A percentile compares a stretch with the other conserved stretches of the same genome.
Evolutionary conservation across 92 coral and sea anemone genomes (phyloP).

Genomic region (Siderastrea radians): DNA sequence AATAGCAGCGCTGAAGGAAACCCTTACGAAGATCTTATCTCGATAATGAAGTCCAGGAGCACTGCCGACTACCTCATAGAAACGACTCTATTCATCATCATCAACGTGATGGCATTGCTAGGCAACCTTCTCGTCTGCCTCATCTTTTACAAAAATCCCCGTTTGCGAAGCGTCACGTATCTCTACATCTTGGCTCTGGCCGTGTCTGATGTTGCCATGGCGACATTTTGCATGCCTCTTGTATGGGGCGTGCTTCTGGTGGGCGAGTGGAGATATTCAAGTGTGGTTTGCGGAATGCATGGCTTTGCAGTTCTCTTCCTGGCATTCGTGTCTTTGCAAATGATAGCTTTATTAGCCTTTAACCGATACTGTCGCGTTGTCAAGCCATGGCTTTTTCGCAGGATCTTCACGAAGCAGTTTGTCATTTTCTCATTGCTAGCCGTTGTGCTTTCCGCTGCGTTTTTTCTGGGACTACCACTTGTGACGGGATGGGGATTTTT

Average conservation of each 20-base stretch:
- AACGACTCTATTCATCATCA: constrained; percentile 22
- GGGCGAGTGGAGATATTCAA: constrained; percentile 63
- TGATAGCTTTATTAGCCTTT: constrained; percentile 61
- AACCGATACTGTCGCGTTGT: constrained; percentile 70
- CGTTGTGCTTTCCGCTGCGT: constrained; percentile 44
- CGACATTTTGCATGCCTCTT: constrained; percentile 68
- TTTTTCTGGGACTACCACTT: constrained; percentile 57
- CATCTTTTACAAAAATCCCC: constrained; percentile 54
- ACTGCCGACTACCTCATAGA: constrained; percentile 14
- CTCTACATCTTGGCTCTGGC: constrained; percentile 66
- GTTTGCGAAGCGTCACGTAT: constrained; percentile 58
- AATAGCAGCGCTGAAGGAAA: not conserved
- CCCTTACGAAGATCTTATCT: constrained; percentile 9
- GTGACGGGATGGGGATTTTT: constrained; percentile 58
- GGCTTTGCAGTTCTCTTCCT: constrained; percentile 65
- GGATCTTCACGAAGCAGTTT: constrained; percentile 56
- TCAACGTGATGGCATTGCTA: constrained; percentile 54
- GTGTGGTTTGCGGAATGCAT: constrained; percentile 53
- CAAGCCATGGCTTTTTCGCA: constrained; percentile 53
- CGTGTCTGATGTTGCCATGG: constrained; percentile 64
- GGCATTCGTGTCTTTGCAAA: constrained; percentile 71
- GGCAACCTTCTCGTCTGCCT: constrained; percentile 73
- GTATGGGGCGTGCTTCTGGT: constrained; percentile 59
- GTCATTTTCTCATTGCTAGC: constrained; percentile 30
- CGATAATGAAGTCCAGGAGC: constrained; percentile 14